phyloP scores from a whole-genome alignment of 2,113 vertebrate species.

The Macrotus californicus region DNA sequence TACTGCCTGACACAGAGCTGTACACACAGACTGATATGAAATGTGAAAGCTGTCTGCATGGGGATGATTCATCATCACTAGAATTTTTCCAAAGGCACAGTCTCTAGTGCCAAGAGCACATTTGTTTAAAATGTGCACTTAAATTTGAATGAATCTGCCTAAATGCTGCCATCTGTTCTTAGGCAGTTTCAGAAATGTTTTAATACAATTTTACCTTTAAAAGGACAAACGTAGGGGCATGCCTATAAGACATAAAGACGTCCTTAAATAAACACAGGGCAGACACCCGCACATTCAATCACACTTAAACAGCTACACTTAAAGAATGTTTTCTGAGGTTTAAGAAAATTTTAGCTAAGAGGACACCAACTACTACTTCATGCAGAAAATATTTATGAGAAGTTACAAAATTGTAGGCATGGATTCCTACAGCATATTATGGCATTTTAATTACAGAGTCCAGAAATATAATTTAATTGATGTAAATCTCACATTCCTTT shows the following conservation, averaged over 20 bases:
- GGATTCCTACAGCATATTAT: conserved; percentile 16
- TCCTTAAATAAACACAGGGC: conserved; percentile 22
- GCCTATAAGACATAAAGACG: not conserved
- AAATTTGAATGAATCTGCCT: conserved; percentile 65
- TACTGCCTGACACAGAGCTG: not conserved
- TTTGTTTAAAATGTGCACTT: conserved; percentile 62
- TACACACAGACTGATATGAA: not conserved
- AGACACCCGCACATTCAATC: conserved; percentile 5
- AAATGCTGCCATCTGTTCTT: conserved; percentile 70
- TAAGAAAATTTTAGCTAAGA: conserved; percentile 51
- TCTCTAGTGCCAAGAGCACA: conserved; percentile 55
- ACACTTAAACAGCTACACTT: not conserved
- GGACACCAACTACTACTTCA: conserved; percentile 58
- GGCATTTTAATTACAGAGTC: conserved; percentile 57
- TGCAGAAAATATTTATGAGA: conserved; percentile 70
- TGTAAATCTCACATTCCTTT: conserved; percentile 33
- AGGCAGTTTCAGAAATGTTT: conserved; percentile 52
- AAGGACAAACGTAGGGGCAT: conserved; percentile 20
- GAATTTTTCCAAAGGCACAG: conserved; percentile 45
- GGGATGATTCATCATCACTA: conserved; percentile 48
- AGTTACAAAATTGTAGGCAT: conserved; percentile 50
- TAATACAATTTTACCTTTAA: conserved; percentile 60
- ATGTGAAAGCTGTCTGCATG: not conserved
- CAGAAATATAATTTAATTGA: conserved; percentile 33
- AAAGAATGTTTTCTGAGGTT: conserved; percentile 51